These are phyloP conservation scores for Apotomis capreana DNA, from an alignment of 2,888 invertebrate species.

Conservation along the genomic window DNA sequence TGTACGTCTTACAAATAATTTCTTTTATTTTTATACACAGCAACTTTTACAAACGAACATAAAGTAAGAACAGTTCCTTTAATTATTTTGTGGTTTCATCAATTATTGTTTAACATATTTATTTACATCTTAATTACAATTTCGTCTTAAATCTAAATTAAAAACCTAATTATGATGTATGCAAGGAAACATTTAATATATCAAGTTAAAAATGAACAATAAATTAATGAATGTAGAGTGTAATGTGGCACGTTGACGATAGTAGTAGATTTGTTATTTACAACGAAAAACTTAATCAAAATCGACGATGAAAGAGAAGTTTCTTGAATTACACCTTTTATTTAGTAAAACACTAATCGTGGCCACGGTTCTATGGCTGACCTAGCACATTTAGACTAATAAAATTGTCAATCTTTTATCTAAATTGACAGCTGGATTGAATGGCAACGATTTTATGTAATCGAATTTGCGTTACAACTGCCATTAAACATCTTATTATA, in stretches of 20 bases:
- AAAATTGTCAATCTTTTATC: too few relatives aligned
- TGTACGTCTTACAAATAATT: constrained; percentile 25
- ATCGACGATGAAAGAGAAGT: not conserved
- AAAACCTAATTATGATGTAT: constrained; percentile 66
- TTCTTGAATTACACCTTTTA: not conserved
- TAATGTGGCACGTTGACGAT: constrained; percentile 68
- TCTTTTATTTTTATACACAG: constrained; percentile 42
- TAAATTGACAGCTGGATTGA: too few relatives aligned
- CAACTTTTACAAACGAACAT: constrained; percentile 18
- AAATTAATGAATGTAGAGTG: constrained; percentile 80
- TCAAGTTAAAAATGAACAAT: constrained; percentile 75
- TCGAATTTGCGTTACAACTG: too few relatives aligned
- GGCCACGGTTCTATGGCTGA: not conserved
- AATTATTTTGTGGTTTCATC: constrained; percentile 22
- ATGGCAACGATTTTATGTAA: too few relatives aligned
- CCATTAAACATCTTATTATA: too few relatives aligned
- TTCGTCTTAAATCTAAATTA: constrained; percentile 69
- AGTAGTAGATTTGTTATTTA: constrained; percentile 62
- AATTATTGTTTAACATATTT: constrained; percentile 54
- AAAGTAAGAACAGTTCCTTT: constrained; percentile 24
- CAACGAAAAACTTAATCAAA: constrained; percentile 49
- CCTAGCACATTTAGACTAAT: not conserved
- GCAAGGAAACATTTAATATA: constrained; percentile 70
- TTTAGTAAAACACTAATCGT: not conserved
- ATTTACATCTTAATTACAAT: constrained; percentile 77